Evolutionary conservation across 2,888 invertebrate species (phyloP).

Genomic region (Adineta ricciae): DNA sequence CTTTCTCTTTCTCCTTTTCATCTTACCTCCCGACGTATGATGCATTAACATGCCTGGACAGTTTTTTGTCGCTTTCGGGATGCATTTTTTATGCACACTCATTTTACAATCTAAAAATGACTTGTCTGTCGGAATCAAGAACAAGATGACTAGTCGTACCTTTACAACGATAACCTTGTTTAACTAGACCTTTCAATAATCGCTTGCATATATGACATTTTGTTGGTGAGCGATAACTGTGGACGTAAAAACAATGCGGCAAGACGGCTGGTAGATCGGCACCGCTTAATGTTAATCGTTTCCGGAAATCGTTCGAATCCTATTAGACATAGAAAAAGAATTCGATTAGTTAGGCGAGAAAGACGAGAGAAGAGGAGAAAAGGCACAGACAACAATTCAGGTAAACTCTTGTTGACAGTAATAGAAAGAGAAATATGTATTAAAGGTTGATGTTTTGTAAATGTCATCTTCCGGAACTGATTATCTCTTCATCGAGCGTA

Average conservation of each 20-base stretch:
- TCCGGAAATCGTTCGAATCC: background rate
- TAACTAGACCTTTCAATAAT: slow-evolving; percentile 78
- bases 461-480: background rate
- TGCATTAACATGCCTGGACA: slow-evolving; percentile 51
- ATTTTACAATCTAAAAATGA: slow-evolving; percentile 67
- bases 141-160: slow-evolving; percentile 52
- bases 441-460: background rate
- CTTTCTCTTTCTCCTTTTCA: background rate
- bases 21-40: background rate
- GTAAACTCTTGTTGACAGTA: no score
- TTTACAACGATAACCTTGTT: slow-evolving; percentile 86
- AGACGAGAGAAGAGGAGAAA: no score
- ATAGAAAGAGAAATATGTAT: background rate
- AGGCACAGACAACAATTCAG: no score
- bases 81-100: slow-evolving; percentile 86
- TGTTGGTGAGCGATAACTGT: slow-evolving; percentile 89
- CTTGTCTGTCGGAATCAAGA: no score
- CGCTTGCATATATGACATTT: slow-evolving; percentile 91
- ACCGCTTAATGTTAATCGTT: slow-evolving; percentile 22
- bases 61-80: slow-evolving; percentile 76
- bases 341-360: no score
- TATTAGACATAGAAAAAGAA: no score
- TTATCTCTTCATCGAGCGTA: background rate
- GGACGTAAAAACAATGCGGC: slow-evolving; percentile 91
- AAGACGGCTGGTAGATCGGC: slow-evolving; percentile 51